phyloP scores from a whole-genome alignment of 2,797 vertebrate genomes.

The Cossypha polioptera region DNA sequence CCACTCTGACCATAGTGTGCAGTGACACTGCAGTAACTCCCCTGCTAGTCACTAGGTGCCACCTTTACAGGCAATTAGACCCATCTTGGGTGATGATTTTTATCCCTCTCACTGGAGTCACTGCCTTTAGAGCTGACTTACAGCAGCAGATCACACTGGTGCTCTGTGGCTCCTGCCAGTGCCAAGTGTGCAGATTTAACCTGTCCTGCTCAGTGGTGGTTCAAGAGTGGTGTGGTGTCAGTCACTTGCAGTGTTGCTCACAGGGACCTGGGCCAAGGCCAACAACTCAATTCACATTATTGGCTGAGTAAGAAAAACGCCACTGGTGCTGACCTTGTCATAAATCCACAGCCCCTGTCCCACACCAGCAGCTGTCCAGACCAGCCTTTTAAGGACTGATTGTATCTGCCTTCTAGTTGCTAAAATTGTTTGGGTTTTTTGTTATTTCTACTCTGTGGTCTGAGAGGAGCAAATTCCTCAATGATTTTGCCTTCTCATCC shows the following conservation, averaged over 20 bases:
- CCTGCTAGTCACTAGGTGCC: neutral
- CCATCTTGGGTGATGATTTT: neutral
- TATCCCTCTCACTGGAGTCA: neutral
- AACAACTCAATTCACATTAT: neutral
- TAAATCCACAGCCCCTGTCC: neutral
- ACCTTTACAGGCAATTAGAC: neutral
- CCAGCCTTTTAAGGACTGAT: neutral
- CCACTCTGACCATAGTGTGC: neutral
- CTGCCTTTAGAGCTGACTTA: neutral
- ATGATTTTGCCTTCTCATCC: neutral
- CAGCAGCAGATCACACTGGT: neutral
- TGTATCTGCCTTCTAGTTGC: neutral
- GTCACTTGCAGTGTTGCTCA: neutral
- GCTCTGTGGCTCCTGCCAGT: neutral
- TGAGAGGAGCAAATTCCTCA: neutral
- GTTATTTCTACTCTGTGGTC: constrained; percentile 2
- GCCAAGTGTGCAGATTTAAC: neutral
- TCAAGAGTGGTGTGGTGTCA: neutral
- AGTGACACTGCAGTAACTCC: neutral
- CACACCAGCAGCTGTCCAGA: neutral
- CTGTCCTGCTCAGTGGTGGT: neutral
- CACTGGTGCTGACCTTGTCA: neutral
- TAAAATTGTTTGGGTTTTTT: neutral
- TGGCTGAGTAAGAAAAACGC: neutral
- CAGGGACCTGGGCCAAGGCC: neutral